Conservation (phyloP, 2,888 invertebrate genomes). For the Dinocampus coccinellae region DNA sequence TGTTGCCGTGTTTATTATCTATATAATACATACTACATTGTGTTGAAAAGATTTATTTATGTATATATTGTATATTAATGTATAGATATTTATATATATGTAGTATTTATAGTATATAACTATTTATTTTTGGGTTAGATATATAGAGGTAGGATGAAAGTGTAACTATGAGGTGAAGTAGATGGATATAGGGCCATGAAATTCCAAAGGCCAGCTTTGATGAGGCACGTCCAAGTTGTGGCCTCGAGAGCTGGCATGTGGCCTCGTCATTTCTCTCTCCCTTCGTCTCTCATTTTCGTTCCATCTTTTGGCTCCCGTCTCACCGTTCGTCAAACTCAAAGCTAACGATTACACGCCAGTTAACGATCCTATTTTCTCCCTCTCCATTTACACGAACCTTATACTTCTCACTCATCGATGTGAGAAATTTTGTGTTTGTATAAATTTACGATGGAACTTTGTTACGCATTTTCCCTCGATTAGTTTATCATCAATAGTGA, state of each 20-base stretch:
- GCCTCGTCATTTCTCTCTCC: constrained; percentile 12
- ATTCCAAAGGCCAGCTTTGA: constrained; percentile 30
- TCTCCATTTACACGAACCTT: no score
- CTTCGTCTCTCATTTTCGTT: neutral
- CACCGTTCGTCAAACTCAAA: constrained; percentile 46
- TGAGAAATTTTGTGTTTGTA: neutral
- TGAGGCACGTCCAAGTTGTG: constrained; percentile 23
- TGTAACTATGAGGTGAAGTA: neutral
- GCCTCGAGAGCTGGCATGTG: neutral
- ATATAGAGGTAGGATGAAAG: no score
- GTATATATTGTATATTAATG: neutral
- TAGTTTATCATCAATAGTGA: neutral
- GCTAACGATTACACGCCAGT: constrained; percentile 63
- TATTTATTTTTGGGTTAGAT: neutral
- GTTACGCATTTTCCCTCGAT: neutral
- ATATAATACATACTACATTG: neutral
- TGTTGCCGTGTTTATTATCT: neutral
- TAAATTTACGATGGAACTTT: neutral
- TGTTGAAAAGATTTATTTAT: neutral
- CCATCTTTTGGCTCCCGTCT: neutral
- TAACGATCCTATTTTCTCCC: constrained; percentile 52
- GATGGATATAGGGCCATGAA: neutral
- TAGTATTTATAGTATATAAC: neutral
- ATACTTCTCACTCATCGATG: neutral
- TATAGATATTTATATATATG: no score